Evolutionary conservation across 2,797 vertebrate species (phyloP).

Genomic region (Parauchenoglanis punctatus): DNA sequence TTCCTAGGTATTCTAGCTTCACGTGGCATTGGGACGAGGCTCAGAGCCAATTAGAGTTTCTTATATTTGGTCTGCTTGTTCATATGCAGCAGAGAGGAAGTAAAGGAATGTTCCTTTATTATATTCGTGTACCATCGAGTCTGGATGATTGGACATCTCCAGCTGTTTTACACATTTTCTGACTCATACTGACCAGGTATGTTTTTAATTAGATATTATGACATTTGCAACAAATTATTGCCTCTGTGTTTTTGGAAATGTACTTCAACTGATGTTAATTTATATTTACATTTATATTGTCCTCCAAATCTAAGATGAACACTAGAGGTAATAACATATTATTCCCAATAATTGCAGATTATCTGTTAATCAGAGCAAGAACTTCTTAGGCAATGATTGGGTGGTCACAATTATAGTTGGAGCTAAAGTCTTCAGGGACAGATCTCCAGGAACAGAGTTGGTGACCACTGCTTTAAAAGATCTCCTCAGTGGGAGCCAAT

Average conservation of each 20-base stretch:
- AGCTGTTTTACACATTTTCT: constrained; percentile 1
- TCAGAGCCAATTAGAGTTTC: constrained; percentile 27
- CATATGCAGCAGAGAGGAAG: not conserved
- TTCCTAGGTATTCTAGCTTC: constrained; percentile 13
- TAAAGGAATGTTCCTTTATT: not conserved
- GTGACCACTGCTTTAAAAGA: not conserved
- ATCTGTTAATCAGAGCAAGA: too few species aligned
- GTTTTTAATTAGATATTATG: not conserved
- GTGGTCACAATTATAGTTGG: too few species aligned
- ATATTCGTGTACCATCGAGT: not conserved
- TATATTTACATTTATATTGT: not conserved
- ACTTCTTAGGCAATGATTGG: too few species aligned
- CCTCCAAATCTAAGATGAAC: not conserved
- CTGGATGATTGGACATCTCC: constrained; percentile 13
- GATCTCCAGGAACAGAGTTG: too few species aligned
- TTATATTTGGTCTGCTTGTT: not conserved
- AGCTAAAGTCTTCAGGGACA: too few species aligned
- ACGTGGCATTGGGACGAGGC: constrained; percentile 18
- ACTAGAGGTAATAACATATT: not conserved
- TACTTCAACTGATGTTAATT: not conserved
- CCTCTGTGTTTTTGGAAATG: not conserved
- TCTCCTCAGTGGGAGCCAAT: not conserved
- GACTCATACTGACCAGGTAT: not conserved
- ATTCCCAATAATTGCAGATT: not conserved
- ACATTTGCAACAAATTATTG: not conserved